phyloP scores from a whole-genome alignment of 2,797 vertebrate species.

The Mus caroli region DNA sequence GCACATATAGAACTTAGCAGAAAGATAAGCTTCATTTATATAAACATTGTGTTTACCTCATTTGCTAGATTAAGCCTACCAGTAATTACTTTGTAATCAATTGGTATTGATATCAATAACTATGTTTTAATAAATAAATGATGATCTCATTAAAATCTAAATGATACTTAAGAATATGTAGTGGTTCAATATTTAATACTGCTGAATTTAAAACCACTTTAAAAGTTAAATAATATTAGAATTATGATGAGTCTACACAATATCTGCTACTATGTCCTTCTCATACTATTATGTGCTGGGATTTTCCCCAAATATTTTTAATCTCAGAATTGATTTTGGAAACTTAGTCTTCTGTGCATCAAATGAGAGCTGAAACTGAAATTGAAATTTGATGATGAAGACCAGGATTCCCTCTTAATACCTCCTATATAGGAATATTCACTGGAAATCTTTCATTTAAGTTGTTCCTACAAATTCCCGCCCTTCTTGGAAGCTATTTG shows the following conservation, averaged over 20 bases:
- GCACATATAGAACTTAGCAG: not conserved
- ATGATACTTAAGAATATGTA: not conserved
- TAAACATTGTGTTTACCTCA: not conserved
- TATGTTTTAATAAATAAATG: not conserved
- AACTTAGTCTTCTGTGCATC: not conserved
- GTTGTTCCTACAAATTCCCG: not conserved
- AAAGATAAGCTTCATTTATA: not conserved
- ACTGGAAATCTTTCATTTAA: not conserved
- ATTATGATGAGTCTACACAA: not conserved
- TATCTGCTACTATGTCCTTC: slow-evolving; percentile 8
- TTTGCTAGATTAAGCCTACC: not conserved
- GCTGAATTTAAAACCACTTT: not conserved
- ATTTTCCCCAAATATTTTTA: not conserved
- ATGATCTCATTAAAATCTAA: not conserved
- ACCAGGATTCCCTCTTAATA: not conserved
- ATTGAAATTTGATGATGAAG: not conserved
- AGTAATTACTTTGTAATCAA: not conserved
- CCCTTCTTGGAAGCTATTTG: not conserved
- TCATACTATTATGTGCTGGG: not conserved
- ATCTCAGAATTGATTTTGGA: slow-evolving; percentile 15
- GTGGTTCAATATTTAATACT: not conserved
- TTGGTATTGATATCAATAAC: not conserved
- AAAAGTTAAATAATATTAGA: slow-evolving; percentile 2
- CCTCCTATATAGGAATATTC: not conserved
- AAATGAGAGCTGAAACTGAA: not conserved